Evolutionary conservation across 1,140 invertebrate species (phyloP), one percentile per base, ranked within the genome.

Genomic region (Acyrthosiphon pisum): DNA sequence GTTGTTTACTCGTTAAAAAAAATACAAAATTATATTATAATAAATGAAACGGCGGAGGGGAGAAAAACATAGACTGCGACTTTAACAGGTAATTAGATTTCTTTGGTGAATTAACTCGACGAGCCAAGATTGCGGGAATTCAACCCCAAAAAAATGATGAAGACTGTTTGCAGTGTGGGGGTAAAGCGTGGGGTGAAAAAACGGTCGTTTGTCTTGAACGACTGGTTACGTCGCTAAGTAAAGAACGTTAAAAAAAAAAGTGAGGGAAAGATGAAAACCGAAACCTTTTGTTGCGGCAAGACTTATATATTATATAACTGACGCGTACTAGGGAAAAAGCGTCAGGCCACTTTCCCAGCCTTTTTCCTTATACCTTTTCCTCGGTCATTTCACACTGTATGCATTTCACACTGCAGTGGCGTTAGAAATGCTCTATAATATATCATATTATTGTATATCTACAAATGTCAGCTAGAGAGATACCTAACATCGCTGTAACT

Each of bases 81-180:
- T 90, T 93, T 93, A 93, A 93, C 91, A 93, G 91, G 91, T 93
- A 93, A 93, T 93, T 93, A 93, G 91, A 93, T 93, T 93, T 53
- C 91, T 93, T 93, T 84, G 81, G 91, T 84, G 76, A 92, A 84
- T 92, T 92, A 92, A 83, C 81, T 53, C n/a, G 14, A 44, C 44
- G 46, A 11, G 46, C 20, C 35, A 50, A 83, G 46, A 86, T 93
- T 86, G 91, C 81, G 91, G 26, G 23, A 90, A 68, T 30, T 30
- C 20, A 56, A 56, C 50, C 30, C 6, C 35, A 2, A 37, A 48
- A 76, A 68, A 35, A 30, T 22, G 11, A 2, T 26, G 44, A 89
- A 53, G 8, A 46, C 53, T 41, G 26, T 6, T 41, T 37, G 1
- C 11, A 50, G 44, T 48, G 30, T 11, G 46, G 6, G 26, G 53